Evolutionary conservation across 1,140 invertebrate genomes (phyloP), one percentile per base, ranked within the genome.

Genomic region (Agrypnia vestita): DNA sequence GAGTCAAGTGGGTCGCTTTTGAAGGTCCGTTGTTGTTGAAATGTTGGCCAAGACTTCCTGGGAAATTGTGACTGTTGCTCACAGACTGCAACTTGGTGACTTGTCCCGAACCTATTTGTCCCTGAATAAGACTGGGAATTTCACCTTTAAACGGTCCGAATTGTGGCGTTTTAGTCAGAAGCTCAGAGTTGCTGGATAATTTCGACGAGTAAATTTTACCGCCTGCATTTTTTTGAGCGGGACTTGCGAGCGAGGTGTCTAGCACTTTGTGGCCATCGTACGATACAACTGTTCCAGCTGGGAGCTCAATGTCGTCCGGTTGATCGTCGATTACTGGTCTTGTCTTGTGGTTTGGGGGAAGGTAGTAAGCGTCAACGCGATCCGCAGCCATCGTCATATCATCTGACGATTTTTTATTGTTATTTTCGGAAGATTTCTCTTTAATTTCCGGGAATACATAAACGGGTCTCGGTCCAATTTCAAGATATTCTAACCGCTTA

Each of bases 191-290:
- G 76, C 91, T 90, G 0, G 91, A 90, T 8, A 92, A 84, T 43
- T 90, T 90, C 11, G 89, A 91, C 11, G 89, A 91, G 76, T 89
- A 88, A 35, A 35, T 35, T 76, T 88, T 89, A 0, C 85, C 85
- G 11, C 83, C 84, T 1, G 78, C 84, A 75, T 89, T 90, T 12
- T 89, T 88, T 9, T 92, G 25, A 35, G 89, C 0, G 91, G 87
- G 59, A 35, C 90, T 90, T 0, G 93, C 91, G 10, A 94, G 84
- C 11, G 90, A 91, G 10, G 90, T 88, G 59, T 93, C 93, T 4
- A 93, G 91, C 7, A 95, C 90, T 17, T 90, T 91, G 85, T 94
- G 94, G 0, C 94, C 94, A 83, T 95, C 94, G 81, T 93, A 95
- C 8, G 94, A 92, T 10, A 94, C 91, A 19, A 94, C 90, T 0